Base-by-base conservation (phyloP, 2,888 invertebrate genomes). In the Hybos culiciformis region DNA sequence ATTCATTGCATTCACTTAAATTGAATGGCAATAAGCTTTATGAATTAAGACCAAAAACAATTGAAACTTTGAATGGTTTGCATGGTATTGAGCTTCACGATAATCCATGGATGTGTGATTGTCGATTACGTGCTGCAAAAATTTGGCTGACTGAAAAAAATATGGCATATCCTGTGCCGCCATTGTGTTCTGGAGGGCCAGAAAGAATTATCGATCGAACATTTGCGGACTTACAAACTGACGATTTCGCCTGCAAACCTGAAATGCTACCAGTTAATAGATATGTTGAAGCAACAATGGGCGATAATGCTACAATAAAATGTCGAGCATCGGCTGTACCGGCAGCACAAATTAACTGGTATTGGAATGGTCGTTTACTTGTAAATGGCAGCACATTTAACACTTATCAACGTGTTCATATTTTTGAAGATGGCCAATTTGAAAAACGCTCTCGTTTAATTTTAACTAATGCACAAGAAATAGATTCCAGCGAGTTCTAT, bases 51-150 rank as follows among this genome's bases (percentile, higher is more conserved):
- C 73, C 80, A 12, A 75, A 74, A 51, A 83, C 83, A 2, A 77
- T 86, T 49, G 82, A 82, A 60, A 78, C 77, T 40, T 60, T 83
- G 44, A 78, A 75, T 52, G 78, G 79, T 45, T 70, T 90, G 39
- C 80, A 83, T 59, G 83, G 81, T 33, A 79, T 90, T 48, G 85
- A 86, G 58, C 67, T 90, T 50, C 85, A 88, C 50, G 84, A 84
- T 51, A 90, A 90, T 64, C 86, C 85, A 1, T 90, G 88, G 90
- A 75, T 79, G 48, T 91, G 90, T 59, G 88, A 90, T 59, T 91
- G 90, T 57, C 78, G 84, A 19, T 63, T 90, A 45, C 71, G 88
- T 39, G 80, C 83, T 46, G 75, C 86, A 46, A 85, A 86, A 60
- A 71, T 81, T 54, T 90, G 88, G 88, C 67, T 90, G 49, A 76